Evolutionary conservation across 2,888 invertebrate species (phyloP).

Genomic region (Campaea margaritaria): DNA sequence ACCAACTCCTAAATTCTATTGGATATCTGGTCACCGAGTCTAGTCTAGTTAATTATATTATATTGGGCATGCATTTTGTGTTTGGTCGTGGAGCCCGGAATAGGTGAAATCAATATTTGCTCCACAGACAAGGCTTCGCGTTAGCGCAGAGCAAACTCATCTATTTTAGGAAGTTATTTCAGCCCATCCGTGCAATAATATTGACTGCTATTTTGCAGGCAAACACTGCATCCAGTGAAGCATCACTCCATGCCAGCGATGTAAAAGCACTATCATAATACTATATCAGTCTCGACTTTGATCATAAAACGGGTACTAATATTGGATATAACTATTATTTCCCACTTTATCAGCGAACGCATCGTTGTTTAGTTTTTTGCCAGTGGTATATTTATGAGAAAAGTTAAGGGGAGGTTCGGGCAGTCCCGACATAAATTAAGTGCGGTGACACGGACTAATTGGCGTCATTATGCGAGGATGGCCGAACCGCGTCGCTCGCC

Average conservation of each 20-base stretch:
- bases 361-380: constrained; percentile 62
- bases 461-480: constrained; percentile 66
- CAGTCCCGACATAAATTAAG: constrained; percentile 68
- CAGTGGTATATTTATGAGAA: constrained; percentile 67
- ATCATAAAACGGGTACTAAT: not conserved
- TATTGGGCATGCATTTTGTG: constrained; percentile 27
- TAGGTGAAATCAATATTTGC: constrained; percentile 40
- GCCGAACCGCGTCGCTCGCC: constrained; percentile 34
- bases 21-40: constrained; percentile 1
- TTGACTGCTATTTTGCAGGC: constrained; percentile 21
- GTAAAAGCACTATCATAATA: constrained; percentile 5
- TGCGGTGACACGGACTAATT: constrained; percentile 71
- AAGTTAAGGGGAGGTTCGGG: constrained; percentile 65
- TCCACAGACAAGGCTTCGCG: constrained; percentile 27
- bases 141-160: constrained; percentile 29
- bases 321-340: constrained; percentile 13
- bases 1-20: constrained; percentile 26
- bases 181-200: constrained; percentile 29
- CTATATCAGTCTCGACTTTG: not conserved
- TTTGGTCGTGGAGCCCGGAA: constrained; percentile 24
- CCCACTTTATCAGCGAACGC: constrained; percentile 49
- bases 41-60: not conserved
- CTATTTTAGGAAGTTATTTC: constrained; percentile 37
- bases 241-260: constrained; percentile 10
- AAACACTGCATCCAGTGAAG: constrained; percentile 13